A percentile compares a stretch with the other conserved stretches of the same genome.
These are phyloP conservation scores for Dynastes hyllus DNA, from an alignment of 2,888 invertebrate species.

Conservation along the genomic window DNA sequence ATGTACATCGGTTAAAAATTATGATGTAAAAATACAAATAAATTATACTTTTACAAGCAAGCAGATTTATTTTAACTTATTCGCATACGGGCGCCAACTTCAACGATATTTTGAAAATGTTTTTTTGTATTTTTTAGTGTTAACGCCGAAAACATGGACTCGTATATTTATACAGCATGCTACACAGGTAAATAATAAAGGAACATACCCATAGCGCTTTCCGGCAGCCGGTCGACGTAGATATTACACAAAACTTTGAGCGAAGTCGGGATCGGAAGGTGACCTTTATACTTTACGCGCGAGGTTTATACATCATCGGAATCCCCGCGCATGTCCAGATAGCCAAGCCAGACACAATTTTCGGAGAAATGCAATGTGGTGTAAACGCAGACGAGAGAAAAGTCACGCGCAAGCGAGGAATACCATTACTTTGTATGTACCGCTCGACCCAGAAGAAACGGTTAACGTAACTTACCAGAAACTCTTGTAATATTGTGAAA, in stretches of 20 bases:
- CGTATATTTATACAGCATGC: background rate
- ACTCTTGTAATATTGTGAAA: constrained; percentile 26
- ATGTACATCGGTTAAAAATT: too few species aligned
- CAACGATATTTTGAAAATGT: background rate
- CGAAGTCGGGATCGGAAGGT: constrained; percentile 20
- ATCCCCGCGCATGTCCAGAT: constrained; percentile 44
- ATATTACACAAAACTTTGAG: constrained; percentile 34
- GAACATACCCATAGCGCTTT: constrained; percentile 23
- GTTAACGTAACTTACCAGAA: background rate
- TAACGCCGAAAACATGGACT: background rate
- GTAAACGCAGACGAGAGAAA: constrained; percentile 25
- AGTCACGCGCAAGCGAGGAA: constrained; percentile 25
- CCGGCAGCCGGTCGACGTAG: background rate
- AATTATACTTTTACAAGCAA: too few species aligned
- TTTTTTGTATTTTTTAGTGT: too few species aligned
- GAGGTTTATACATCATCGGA: constrained; percentile 38
- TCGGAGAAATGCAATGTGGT: constrained; percentile 21
- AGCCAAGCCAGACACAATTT: background rate
- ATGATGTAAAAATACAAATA: too few species aligned
- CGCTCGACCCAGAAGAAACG: background rate
- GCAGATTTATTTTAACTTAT: background rate
- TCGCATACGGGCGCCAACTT: background rate
- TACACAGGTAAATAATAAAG: constrained; percentile 1
- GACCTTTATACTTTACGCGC: constrained; percentile 40
- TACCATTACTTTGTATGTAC: background rate